Base-by-base conservation (phyloP, 2,888 invertebrate genomes). In the Drosophila neonasuta region DNA sequence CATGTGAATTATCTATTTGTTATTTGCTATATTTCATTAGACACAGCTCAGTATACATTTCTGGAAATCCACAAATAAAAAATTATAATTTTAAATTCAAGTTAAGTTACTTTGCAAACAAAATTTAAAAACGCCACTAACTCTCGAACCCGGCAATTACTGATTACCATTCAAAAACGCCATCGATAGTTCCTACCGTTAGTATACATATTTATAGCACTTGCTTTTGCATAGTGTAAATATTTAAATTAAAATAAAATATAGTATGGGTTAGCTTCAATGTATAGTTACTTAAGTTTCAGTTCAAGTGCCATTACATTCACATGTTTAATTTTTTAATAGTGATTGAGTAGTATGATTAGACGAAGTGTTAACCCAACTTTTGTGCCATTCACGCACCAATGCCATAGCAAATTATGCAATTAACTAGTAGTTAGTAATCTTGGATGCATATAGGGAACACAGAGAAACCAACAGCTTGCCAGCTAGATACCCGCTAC, bases 301-400 rank as follows among this genome's bases (percentile, higher is more conserved):
- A 81, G 74, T 83, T 83, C 70, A 83, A 83, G 82, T 83, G 82
- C 82, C 82, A 83, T 83, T 81, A 84, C 60, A 59, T 52, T 64
- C 60, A 54, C 20, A 39, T 34, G 46, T 56, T 36, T 68, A 54
- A 52, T 61, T 66, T 58, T 56, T 54, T 24, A 55, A 68, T 52
- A 60, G 57, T 67, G 55, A 55, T 69, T 67, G 45, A 34, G 65
- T 63, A 71, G 68, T 36, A 62, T 61, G 55, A 42, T 44, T 62
- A 67, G 48, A 11, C 5, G 2, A 51, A 57, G 48, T 30, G 48
- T 55, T 52, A 50, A 41, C 81, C 68, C 70, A 77, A 84, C 74
- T 77, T 77, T 79, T 84, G 82, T 83, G 82, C 82, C 82, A 83
- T 83, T 83, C 49, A 71, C 48, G 80, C 85, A 76, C 83, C 80